Base-by-base conservation (phyloP, 2,113 vertebrate species). In the Eptesicus fuscus region DNA sequence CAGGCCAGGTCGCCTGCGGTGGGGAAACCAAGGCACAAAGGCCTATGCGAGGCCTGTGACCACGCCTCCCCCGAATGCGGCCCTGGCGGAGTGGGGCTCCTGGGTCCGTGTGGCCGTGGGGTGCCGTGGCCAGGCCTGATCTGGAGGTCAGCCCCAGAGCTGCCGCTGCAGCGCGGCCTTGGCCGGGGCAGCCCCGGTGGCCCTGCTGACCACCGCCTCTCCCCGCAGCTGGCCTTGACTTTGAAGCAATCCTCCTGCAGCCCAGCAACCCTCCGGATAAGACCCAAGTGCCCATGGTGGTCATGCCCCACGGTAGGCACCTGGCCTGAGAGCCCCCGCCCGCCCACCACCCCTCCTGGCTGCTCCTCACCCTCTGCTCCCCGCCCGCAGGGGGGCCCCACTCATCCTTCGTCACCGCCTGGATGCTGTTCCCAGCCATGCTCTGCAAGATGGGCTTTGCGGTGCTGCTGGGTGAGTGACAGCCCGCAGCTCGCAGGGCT, bases 371-470 rank as follows among this genome's bases (percentile, higher is more conserved):
- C 35, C 65, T 42, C 40, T 85, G 47, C 9, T 53, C 9, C 56
- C 30, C 84, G 22, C 78, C 53, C 35, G 0, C 59, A 99, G 99
- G 99, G n/a, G 99, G 99, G 4, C 99, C 99, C 67, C 99, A 99
- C 90, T 98, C 99, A 0, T 98, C 99, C 53, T 98, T 99, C 93
- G 98, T 99, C 0, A 98, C 99, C 0, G 98, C 99, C 25, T 99
- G 99, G 99, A 96, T 99, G 97, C 98, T 99, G 61, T 99, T 98
- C 51, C 98, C 98, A 0, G 98, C 99, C 0, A 98, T 98, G 7
- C 98, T 99, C 9, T 99, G 99, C 97, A 98, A 97, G 83, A 96
- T 99, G 98, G 99, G 99, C 85, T 99, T 99, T 63, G 99, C 98
- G 0, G 95, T 99, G 32, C 97, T 99, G 61, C 97, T 99, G 53